phyloP scores from a whole-genome alignment of 2,113 vertebrate genomes.

The Leptodactylus fuscus region DNA sequence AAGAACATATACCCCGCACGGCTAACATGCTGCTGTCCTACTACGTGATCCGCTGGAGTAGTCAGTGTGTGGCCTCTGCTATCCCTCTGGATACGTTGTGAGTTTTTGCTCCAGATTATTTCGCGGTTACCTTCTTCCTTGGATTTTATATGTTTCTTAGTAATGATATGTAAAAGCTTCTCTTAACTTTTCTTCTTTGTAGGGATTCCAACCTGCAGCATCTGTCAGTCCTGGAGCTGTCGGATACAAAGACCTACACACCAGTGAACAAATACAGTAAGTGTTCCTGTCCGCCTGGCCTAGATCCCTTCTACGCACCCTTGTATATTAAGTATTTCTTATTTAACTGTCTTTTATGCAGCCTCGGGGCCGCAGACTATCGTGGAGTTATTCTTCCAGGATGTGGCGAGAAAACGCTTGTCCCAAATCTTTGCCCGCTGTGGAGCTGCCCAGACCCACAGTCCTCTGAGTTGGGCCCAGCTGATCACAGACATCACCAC shows the following conservation, averaged over 20 bases:
- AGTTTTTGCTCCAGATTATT: constrained; percentile 65
- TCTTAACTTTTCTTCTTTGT: constrained; percentile 60
- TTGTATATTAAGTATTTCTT: not conserved
- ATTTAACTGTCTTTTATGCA: constrained; percentile 56
- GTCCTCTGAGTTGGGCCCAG: constrained; percentile 83
- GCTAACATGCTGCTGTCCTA: constrained; percentile 89
- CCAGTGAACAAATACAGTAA: constrained; percentile 78
- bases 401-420: constrained; percentile 82
- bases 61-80: constrained; percentile 80
- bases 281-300: constrained; percentile 23
- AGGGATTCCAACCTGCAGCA: constrained; percentile 96
- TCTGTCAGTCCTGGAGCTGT: constrained; percentile 88
- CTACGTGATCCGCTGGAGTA: constrained; percentile 84
- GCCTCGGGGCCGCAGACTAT: constrained; percentile 86
- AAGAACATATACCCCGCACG: constrained; percentile 89
- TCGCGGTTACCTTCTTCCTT: no score
- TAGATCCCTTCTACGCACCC: not conserved
- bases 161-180: no score
- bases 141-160: no score
- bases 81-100: constrained; percentile 88
- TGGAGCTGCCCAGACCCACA: constrained; percentile 69
- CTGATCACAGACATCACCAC: constrained; percentile 79
- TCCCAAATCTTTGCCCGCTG: constrained; percentile 83
- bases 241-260: constrained; percentile 77
- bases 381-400: constrained; percentile 94